These are phyloP conservation scores for Sialis fuliginosa DNA, from an alignment of 2,888 invertebrate genomes.

Conservation along the genomic window DNA sequence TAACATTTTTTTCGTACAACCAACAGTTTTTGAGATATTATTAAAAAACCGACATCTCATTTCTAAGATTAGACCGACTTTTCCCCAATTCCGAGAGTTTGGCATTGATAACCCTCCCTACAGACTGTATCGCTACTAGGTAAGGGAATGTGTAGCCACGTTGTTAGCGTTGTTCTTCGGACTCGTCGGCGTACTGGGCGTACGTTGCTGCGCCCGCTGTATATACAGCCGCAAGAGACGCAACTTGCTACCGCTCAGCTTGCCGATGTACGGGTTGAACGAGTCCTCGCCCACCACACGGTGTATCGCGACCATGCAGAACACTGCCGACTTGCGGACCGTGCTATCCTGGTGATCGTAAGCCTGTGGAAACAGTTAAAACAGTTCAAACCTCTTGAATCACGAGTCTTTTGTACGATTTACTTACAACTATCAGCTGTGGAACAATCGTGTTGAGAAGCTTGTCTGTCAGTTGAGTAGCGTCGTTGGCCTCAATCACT, in stretches of 20 bases:
- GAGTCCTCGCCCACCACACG: constrained; percentile 74
- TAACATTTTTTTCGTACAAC: no score
- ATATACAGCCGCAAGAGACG: constrained; percentile 69
- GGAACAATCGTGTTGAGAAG: constrained; percentile 70
- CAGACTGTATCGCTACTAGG: no score
- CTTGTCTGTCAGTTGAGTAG: constrained; percentile 51
- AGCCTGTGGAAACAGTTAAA: constrained; percentile 34
- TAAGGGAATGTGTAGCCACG: no score
- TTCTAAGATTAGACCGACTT: no score
- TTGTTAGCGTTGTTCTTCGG: constrained; percentile 16
- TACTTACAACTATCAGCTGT: constrained; percentile 63
- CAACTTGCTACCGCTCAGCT: constrained; percentile 77
- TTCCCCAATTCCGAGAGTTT: no score
- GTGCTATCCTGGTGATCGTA: constrained; percentile 85
- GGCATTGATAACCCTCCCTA: no score
- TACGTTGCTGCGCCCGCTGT: constrained; percentile 34
- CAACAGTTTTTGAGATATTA: no score
- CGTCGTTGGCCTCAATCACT: constrained; percentile 54
- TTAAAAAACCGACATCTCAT: no score
- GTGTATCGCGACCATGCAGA: constrained; percentile 92
- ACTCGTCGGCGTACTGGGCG: constrained; percentile 26
- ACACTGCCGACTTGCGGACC: constrained; percentile 89
- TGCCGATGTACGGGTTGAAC: constrained; percentile 62
- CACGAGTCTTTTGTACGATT: no score
- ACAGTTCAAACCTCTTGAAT: neutral